Evolutionary conservation across 2,888 invertebrate species (phyloP).

Genomic region (Shargacucullia verbasci): DNA sequence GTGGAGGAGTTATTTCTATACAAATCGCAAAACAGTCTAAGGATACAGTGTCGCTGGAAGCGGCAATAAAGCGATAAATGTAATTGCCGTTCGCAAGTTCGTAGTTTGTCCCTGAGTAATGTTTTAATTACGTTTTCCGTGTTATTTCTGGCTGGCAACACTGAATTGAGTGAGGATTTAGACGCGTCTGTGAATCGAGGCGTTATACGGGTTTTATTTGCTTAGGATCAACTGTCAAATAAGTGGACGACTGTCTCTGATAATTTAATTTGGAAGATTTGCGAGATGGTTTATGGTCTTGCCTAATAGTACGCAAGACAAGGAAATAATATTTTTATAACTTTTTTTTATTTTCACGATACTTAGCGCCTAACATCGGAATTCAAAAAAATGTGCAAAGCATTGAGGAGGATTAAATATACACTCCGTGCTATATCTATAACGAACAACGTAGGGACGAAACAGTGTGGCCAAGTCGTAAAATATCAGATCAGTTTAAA

Average conservation of each 20-base stretch:
- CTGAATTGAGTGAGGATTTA: constrained; percentile 30
- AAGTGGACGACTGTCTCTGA: constrained; percentile 2
- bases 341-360: no score
- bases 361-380: no score
- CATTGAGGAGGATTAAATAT: no score
- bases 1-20: constrained; percentile 80
- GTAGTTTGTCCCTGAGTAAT: constrained; percentile 47
- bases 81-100: constrained; percentile 49
- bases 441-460: no score
- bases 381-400: no score
- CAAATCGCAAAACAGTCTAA: constrained; percentile 71
- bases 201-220: constrained; percentile 24
- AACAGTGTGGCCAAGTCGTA: no score
- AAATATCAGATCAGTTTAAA: no score
- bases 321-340: no score
- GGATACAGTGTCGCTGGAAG: constrained; percentile 41
- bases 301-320: no score
- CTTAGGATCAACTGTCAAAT: constrained; percentile 18
- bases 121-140: constrained; percentile 51
- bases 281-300: no score
- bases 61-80: constrained; percentile 37
- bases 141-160: constrained; percentile 32
- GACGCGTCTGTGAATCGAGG: constrained; percentile 12
- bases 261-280: no score
- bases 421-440: no score